These are phyloP conservation scores for Pseudomyrmex cubaensis DNA, from an alignment of 1,140 invertebrate genomes.

Conservation along the genomic window DNA sequence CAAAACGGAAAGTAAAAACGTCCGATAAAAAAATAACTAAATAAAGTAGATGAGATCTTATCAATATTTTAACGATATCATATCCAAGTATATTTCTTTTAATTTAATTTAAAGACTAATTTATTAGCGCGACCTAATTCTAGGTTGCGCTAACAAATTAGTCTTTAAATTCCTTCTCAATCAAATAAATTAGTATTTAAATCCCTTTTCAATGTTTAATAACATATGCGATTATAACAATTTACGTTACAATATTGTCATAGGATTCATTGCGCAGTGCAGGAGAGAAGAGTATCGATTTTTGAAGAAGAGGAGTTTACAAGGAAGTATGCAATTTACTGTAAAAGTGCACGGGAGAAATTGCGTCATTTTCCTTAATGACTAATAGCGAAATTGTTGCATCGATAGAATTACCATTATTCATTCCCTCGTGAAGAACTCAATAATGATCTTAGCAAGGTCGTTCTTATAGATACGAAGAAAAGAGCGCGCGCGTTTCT, in stretches of 20 bases:
- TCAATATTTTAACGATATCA: too few species aligned
- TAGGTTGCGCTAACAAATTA: too few species aligned
- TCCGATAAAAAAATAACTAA: background rate
- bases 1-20: too few species aligned
- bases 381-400: constrained; percentile 24
- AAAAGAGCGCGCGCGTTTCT: background rate
- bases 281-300: background rate
- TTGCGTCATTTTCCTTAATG: constrained; percentile 10
- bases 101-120: too few species aligned
- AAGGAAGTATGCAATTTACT: constrained; percentile 2
- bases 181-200: too few species aligned
- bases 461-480: background rate
- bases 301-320: background rate
- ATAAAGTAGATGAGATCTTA: background rate
- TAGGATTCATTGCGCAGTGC: too few species aligned
- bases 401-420: constrained; percentile 35
- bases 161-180: too few species aligned
- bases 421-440: background rate
- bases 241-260: too few species aligned
- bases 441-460: constrained; percentile 33
- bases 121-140: too few species aligned
- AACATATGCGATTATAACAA: too few species aligned
- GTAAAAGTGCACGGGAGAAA: background rate
- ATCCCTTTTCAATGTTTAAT: too few species aligned
- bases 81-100: too few species aligned